Evolutionary conservation across 1,140 invertebrate genomes (phyloP), one percentile per base, ranked within the genome.

Genomic region (Drosophila subobscura): DNA sequence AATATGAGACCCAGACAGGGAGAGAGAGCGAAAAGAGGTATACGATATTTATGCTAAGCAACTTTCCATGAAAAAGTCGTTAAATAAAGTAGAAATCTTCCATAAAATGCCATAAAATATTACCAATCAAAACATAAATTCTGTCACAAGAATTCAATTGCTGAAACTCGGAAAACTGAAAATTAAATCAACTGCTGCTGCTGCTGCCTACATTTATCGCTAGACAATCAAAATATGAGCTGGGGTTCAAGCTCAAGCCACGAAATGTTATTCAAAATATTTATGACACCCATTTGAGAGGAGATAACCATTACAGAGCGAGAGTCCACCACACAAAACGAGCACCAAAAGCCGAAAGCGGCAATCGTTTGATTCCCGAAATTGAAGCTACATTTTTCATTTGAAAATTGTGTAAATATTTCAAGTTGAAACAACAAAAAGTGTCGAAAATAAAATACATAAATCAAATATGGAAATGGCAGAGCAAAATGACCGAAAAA

Each of bases 331-430:
- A 54, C 60, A 58, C 49, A 65, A 52, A 47, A 22, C 42, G 42
- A 14, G n/a, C 7, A 27, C 55, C 33, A 40, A 54, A 42, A 42
- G n/a, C 3, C 23, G 33, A 37, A 12, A 33, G 50, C 67, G 55
- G 46, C 44, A 33, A 20, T 46, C n/a, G 23, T 79, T 72, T 55
- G 63, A 86, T 88, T 86, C 33, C 33, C 67, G 16, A 68, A 86
- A 86, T 68, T 59, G 55, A 55, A 86, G 77, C 80, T 68, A 66
- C 71, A 85, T 86, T 75, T 80, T 80, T 84, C 77, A 86, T 77
- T 77, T 54, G 44, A 47, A 52, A 77, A 77, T 80, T 77, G 73
- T 77, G 72, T 81, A 86, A 86, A 80, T 70, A 79, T 83, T 74
- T 50, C 59, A 65, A 83, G 61, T 44, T 52, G 47, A 37, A 73